A percentile compares a stretch with the other conserved stretches of the same genome.
Evolutionary conservation across 2,113 vertebrate species (phyloP).

Genomic region (Rhynchomys soricoides): DNA sequence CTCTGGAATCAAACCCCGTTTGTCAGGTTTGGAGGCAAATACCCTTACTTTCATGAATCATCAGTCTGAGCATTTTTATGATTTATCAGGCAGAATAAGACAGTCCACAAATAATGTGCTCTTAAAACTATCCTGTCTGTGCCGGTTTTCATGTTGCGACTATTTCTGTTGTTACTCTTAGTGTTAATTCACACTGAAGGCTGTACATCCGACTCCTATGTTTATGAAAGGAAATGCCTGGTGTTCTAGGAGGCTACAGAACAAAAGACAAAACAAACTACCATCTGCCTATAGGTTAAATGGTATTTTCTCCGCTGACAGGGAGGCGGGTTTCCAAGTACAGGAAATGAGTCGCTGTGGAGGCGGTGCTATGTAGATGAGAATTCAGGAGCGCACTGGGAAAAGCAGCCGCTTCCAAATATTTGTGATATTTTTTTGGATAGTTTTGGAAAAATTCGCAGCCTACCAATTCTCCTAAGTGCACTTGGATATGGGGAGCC

Average conservation of each 20-base stretch:
- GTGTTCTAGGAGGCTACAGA: not conserved
- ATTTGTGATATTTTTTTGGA: not conserved
- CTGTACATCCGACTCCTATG: not conserved
- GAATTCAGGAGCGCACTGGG: not conserved
- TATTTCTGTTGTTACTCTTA: not conserved
- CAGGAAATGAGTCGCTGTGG: not conserved
- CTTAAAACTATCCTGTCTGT: not conserved
- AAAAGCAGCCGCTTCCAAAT: not conserved
- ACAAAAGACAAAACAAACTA: not conserved
- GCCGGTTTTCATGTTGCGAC: not conserved
- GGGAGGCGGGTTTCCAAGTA: not conserved
- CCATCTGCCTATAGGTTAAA: not conserved
- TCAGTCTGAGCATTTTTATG: not conserved
- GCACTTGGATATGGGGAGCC: not conserved
- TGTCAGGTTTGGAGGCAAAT: not conserved
- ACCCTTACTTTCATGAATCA: not conserved
- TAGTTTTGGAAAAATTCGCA: not conserved
- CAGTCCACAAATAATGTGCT: not conserved
- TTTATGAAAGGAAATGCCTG: not conserved
- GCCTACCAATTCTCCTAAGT: too few species aligned
- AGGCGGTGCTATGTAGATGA: not conserved
- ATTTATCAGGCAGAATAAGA: not conserved
- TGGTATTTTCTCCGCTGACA: not conserved
- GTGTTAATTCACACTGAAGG: not conserved
- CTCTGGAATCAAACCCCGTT: not conserved